Evolutionary conservation across 2,797 vertebrate species (phyloP).

Genomic region (Pipistrellus pygmaeus): DNA sequence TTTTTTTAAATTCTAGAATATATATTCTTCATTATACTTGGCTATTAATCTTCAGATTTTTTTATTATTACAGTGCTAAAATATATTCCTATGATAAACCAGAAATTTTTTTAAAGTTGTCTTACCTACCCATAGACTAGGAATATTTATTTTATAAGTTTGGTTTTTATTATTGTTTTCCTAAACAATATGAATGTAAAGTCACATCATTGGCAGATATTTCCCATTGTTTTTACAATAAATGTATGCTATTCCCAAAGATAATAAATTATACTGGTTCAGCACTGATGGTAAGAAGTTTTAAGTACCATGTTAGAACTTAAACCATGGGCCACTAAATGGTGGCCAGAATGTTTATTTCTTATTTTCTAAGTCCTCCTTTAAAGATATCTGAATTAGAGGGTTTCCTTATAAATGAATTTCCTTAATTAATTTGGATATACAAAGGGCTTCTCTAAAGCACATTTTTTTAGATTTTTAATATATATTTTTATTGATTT

Average conservation of each 20-base stretch:
- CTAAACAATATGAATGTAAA: not conserved
- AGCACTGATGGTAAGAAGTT: not conserved
- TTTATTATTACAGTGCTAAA: not conserved
- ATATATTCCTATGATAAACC: not conserved
- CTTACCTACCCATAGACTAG: not conserved
- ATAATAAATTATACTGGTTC: not conserved
- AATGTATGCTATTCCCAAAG: not conserved
- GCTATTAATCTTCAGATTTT: not conserved
- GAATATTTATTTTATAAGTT: slow-evolving; percentile 26
- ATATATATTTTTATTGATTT: no score
- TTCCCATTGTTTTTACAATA: slow-evolving; percentile 33
- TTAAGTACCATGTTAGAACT: not conserved
- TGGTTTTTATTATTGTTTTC: slow-evolving; percentile 19
- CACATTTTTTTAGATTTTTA: not conserved
- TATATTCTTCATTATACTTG: slow-evolving; percentile 20
- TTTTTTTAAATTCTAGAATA: slow-evolving; percentile 28
- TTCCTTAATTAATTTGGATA: slow-evolving; percentile 19
- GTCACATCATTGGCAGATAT: not conserved
- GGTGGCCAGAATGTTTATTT: not conserved
- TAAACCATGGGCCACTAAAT: not conserved
- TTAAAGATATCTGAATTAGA: slow-evolving; percentile 19
- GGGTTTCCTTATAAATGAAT: slow-evolving; percentile 39
- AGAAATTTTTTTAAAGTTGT: slow-evolving; percentile 7
- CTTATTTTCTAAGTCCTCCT: slow-evolving; percentile 44
- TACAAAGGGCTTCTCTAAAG: not conserved